Percentiles rank a stretch among this genome's conserved stretches.
Evolutionary conservation across 2,888 invertebrate species (phyloP).

Genomic region (Lottia gigantea): DNA sequence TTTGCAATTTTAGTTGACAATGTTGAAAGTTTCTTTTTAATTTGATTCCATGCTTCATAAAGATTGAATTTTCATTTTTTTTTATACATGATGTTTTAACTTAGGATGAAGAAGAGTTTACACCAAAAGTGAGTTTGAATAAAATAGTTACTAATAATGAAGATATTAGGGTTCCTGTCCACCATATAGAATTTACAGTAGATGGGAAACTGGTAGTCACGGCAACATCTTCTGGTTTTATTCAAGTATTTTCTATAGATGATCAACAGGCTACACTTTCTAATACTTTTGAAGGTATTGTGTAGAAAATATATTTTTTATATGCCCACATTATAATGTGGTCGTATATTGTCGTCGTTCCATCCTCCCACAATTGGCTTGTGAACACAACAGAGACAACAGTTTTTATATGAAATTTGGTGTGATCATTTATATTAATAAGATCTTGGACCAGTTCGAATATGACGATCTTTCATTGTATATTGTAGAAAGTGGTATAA

Average conservation of each 20-base stretch:
- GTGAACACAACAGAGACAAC: too few species aligned
- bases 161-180: conserved; percentile 35
- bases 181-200: conserved; percentile 47
- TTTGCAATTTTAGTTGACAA: too few species aligned
- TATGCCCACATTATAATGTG: too few species aligned
- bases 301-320: too few species aligned
- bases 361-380: too few species aligned
- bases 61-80: conserved; percentile 16
- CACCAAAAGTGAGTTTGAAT: conserved; percentile 30
- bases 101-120: conserved; percentile 36
- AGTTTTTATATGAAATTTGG: too few species aligned
- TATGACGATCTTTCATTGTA: too few species aligned
- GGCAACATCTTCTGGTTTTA: conserved; percentile 42
- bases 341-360: too few species aligned
- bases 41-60: neutral
- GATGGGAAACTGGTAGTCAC: conserved; percentile 40
- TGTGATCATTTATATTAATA: too few species aligned
- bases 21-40: too few species aligned
- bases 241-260: conserved; percentile 44
- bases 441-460: too few species aligned
- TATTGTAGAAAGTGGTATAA: too few species aligned
- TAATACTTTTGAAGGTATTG: conserved; percentile 30
- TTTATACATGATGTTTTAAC: neutral
- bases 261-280: conserved; percentile 28
- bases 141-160: conserved; percentile 19